These are phyloP conservation scores for Daboia siamensis DNA, from an alignment of 2,113 vertebrate genomes.

Conservation along the genomic window DNA sequence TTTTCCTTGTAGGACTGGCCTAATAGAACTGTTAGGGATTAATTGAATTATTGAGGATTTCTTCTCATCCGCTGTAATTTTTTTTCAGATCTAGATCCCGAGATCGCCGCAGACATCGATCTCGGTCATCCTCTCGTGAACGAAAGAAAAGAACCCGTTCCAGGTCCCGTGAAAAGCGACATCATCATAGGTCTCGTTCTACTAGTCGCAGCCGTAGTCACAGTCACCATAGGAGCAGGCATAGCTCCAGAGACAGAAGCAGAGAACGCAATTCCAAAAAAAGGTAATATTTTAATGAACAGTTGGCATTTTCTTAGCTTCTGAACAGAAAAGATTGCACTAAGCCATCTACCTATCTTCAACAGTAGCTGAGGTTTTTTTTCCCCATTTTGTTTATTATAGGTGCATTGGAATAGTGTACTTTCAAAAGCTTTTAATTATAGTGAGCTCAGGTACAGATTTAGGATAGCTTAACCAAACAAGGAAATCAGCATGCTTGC, in stretches of 20 bases:
- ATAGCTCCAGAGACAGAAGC: slow-evolving; percentile 78
- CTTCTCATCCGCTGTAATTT: not conserved
- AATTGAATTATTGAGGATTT: not conserved
- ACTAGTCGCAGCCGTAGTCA: slow-evolving; percentile 75
- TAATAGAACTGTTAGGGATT: not conserved
- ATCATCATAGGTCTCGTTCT: slow-evolving; percentile 73
- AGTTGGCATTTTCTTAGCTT: not conserved
- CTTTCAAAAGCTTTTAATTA: not conserved
- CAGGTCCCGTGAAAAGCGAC: slow-evolving; percentile 77
- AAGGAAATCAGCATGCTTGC: not conserved
- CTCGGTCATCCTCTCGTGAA: slow-evolving; percentile 78
- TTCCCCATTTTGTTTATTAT: not conserved
- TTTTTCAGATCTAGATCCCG: slow-evolving; percentile 73
- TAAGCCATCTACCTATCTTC: not conserved
- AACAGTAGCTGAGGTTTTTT: not conserved
- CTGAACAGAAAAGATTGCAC: not conserved
- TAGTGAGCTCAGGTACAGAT: not conserved
- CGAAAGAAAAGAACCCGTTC: slow-evolving; percentile 78
- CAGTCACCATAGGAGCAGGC: slow-evolving; percentile 78
- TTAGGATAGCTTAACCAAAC: not conserved
- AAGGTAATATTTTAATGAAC: slow-evolving; percentile 58
- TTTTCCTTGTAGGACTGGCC: too few species aligned
- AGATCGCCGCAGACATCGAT: slow-evolving; percentile 74
- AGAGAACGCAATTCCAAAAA: slow-evolving; percentile 76
- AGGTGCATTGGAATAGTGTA: not conserved